phyloP scores from a whole-genome alignment of 2,888 invertebrate genomes.

The Pristionchus entomophagus region DNA sequence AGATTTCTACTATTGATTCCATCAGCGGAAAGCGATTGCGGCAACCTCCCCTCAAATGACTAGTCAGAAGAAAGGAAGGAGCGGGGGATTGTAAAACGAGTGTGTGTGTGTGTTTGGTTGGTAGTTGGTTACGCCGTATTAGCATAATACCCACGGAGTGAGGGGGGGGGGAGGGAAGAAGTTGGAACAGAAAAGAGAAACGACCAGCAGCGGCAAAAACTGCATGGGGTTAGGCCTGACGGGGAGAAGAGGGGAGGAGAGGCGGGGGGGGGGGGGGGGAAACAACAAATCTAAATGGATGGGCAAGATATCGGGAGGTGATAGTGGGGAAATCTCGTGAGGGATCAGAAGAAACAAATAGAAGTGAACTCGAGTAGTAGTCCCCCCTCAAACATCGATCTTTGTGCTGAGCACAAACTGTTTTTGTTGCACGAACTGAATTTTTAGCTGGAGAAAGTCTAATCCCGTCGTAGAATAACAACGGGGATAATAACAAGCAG shows the following conservation, averaged over 20 bases:
- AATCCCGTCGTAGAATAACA: too few relatives aligned
- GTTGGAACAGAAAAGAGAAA: constrained; percentile 25
- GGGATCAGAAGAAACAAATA: background rate
- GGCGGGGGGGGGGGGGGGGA: background rate
- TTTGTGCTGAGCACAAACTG: too few relatives aligned
- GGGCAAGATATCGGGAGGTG: background rate
- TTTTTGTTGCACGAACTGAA: too few relatives aligned
- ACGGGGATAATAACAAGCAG: too few relatives aligned
- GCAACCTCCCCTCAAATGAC: constrained; percentile 3
- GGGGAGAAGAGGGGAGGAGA: background rate
- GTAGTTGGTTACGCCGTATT: constrained; percentile 38
- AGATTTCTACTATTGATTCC: too few relatives aligned
- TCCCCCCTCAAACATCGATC: background rate
- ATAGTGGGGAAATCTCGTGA: constrained; percentile 8
- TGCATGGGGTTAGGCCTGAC: constrained; percentile 16
- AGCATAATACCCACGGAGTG: constrained; percentile 9
- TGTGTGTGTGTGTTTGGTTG: constrained; percentile 28
- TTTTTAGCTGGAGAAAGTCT: too few relatives aligned
- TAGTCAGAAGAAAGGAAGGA: background rate
- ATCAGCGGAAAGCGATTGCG: background rate
- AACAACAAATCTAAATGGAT: constrained; percentile 40
- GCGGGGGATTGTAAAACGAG: constrained; percentile 32
- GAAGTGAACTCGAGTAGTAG: constrained; percentile 11
- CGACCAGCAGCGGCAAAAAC: constrained; percentile 6
- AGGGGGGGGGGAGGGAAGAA: background rate